phyloP scores from a whole-genome alignment of 2,113 vertebrate species.

The Paedocypris sp. region DNA sequence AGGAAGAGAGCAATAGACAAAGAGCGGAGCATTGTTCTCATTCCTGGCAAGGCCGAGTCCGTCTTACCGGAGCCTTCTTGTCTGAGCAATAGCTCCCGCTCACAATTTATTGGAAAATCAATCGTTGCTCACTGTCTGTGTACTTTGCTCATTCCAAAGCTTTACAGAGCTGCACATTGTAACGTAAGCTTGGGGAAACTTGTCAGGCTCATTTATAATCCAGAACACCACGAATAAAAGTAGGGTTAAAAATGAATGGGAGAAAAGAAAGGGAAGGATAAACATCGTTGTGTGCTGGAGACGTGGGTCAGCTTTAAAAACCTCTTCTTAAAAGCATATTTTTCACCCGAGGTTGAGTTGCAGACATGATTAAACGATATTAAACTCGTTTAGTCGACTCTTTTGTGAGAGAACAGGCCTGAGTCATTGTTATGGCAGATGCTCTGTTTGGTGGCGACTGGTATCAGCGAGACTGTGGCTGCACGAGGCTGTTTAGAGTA shows the following conservation, averaged over 20 bases:
- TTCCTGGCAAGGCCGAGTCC: conserved; percentile 25
- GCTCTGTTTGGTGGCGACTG: conserved; percentile 45
- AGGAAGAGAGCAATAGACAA: conserved; percentile 18
- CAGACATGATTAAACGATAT: too few species aligned
- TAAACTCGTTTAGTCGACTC: too few species aligned
- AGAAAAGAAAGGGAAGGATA: neutral
- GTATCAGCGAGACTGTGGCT: conserved; percentile 50
- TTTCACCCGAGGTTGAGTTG: too few species aligned
- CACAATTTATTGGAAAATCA: conserved; percentile 45
- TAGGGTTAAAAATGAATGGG: conserved; percentile 6
- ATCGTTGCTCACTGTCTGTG: conserved; percentile 35
- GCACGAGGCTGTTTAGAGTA: conserved; percentile 56
- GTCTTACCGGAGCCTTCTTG: conserved; percentile 28
- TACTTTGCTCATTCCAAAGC: conserved; percentile 40
- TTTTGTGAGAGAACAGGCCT: neutral
- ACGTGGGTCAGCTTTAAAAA: too few species aligned
- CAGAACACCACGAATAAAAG: conserved; percentile 12
- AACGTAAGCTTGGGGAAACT: conserved; percentile 37
- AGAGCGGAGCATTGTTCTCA: conserved; percentile 23
- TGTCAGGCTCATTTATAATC: conserved; percentile 34
- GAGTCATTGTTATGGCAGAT: conserved; percentile 39
- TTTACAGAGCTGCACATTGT: conserved; percentile 36
- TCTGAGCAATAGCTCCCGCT: conserved; percentile 34
- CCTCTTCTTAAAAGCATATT: too few species aligned
- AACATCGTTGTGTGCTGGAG: neutral